Evolutionary conservation across 2,113 vertebrate genomes (phyloP), one percentile per base, ranked within the genome.

Genomic region (Marmota monax): DNA sequence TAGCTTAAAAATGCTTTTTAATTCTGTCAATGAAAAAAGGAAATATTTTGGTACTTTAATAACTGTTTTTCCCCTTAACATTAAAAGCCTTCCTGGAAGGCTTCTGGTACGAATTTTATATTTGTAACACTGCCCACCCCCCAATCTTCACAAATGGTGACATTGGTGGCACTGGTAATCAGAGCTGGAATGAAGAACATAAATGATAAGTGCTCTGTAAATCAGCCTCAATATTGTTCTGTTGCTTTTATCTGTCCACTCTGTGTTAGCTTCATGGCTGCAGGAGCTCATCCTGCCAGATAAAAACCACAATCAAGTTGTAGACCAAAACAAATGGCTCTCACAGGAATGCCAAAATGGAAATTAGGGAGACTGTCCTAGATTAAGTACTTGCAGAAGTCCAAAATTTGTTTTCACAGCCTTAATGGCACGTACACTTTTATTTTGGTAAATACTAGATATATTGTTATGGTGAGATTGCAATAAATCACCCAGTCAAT

Each of bases 21-120:
- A 89, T 80, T 88, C 37, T 94, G 48, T 84, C 29, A 56, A 51
- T 65, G n/a, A 9, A 67, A 45, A 98, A 90, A 56, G 27, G 79
- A 97, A 92, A 90, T 29, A 78, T 70, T 84, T 51, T 48, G 7
- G 82, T 73, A 76, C 88, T 97, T 96, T 95, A 95, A 78, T 93
- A 90, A 82, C 32, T 88, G 58, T 78, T 92, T 93, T 84, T 58
- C 20, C 73, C 37, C 7, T 61, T 78, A 84, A 7, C n/a, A 70
- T 95, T 97, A 96, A 91, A 92, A 63, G 69, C 34, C 70, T 58
- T 89, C 34, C 69, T 4, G 18, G 18, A 78, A 80, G 22, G 29
- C 4, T 78, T 65, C 51, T 29, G 80, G 32, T 94, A 73, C 51
- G 23, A 61, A 56, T 27, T 87, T 91, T 39, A 13, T 78, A 88